Conservation (phyloP, 2,888 invertebrate species). For the Cactoblastis cactorum region DNA sequence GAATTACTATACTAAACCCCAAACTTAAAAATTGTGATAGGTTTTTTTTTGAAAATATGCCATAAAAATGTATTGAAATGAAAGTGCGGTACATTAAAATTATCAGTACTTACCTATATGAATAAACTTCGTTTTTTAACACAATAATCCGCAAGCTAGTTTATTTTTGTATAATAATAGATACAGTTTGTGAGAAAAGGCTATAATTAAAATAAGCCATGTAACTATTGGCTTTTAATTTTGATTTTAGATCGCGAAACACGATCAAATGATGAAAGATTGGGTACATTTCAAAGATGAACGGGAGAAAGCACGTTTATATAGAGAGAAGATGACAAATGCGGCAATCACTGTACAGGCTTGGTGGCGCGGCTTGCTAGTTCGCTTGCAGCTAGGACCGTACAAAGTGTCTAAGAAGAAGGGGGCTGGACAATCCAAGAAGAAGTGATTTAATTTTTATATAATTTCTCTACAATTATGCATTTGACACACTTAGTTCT, state of each 20-base stretch:
- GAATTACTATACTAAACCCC: too few relatives aligned
- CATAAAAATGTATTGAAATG: too few relatives aligned
- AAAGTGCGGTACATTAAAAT: too few relatives aligned
- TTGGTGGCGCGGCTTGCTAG: constrained; percentile 69
- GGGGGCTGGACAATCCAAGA: constrained; percentile 25
- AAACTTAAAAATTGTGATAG: too few relatives aligned
- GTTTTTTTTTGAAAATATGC: too few relatives aligned
- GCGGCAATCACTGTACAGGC: constrained; percentile 58
- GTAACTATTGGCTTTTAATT: too few relatives aligned
- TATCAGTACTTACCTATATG: too few relatives aligned
- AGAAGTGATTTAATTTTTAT: constrained; percentile 10
- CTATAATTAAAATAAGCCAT: too few relatives aligned
- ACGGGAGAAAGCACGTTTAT: constrained; percentile 47
- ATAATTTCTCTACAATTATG: background rate
- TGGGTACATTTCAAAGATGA: constrained; percentile 57
- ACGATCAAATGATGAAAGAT: constrained; percentile 39
- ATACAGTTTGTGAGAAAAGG: too few relatives aligned
- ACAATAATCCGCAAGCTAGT: too few relatives aligned
- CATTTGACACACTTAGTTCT: background rate
- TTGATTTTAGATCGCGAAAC: constrained; percentile 39
- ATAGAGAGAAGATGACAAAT: constrained; percentile 50
- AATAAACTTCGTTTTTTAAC: too few relatives aligned
- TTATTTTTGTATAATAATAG: too few relatives aligned
- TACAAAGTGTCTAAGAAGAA: constrained; percentile 41
- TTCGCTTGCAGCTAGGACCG: constrained; percentile 57